A percentile compares a stretch with the other conserved stretches of the same genome.
Conservation (phyloP, 2,113 vertebrate genomes). For the Petrocephalus microphthalmus region DNA sequence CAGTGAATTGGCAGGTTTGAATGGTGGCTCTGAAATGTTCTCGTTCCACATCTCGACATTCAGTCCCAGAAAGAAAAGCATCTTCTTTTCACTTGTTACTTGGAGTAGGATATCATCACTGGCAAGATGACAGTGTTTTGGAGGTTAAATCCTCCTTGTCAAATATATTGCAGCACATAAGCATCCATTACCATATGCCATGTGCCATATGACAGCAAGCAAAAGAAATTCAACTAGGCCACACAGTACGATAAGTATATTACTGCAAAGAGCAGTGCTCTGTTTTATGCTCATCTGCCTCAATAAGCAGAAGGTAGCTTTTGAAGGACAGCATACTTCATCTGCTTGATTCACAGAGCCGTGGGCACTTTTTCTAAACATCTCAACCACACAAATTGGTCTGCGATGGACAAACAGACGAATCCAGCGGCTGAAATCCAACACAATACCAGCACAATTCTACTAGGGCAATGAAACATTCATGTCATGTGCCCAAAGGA, state of each 20-base stretch:
- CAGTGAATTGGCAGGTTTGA: not conserved
- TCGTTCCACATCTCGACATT: not conserved
- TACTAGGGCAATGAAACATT: not conserved
- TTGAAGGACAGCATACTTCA: not conserved
- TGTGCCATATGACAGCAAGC: not conserved
- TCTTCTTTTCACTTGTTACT: not conserved
- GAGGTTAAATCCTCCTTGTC: conserved; percentile 4
- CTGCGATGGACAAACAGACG: not conserved
- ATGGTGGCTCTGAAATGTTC: not conserved
- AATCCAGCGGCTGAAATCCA: not conserved
- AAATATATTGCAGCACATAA: conserved; percentile 4
- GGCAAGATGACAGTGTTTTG: not conserved
- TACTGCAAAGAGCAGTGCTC: not conserved
- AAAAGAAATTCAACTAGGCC: not conserved
- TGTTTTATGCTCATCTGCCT: too few species aligned
- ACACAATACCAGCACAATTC: not conserved
- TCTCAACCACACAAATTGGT: not conserved
- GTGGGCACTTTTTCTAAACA: not conserved
- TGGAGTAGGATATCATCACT: not conserved
- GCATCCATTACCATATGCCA: not conserved
- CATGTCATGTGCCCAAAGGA: not conserved
- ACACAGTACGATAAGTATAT: not conserved
- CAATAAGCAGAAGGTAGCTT: too few species aligned
- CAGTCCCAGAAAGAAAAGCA: not conserved
- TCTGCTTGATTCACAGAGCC: not conserved